Base-by-base conservation (phyloP, 2,888 invertebrate species). In the Ctenicera cuprea region DNA sequence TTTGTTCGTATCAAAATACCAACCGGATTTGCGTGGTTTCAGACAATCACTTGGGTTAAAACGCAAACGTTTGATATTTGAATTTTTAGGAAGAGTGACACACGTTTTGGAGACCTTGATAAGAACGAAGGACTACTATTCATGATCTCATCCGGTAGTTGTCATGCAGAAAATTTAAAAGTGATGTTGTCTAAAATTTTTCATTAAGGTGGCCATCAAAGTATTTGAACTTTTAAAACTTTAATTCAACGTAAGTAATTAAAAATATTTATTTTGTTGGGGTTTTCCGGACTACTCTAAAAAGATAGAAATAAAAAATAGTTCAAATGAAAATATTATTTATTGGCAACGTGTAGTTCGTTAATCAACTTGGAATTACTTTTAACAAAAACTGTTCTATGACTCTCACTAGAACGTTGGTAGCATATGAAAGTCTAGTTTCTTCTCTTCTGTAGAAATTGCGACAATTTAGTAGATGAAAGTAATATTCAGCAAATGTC, bases 11-110 rank as follows among this genome's bases (percentile, higher is more conserved):
- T 8, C 5, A 33, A 48, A 18, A 30, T 22, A 3, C 30, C 33
- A 54, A 26, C 54, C 54, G 54, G 54, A 30, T 30, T 54, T 54
- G 26, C 33, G 30, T 26, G 54, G 54, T 54, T 54, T 54, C 54
- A n/a, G 14, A 20, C 9, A 54, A 54, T 16, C 54, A 18, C 8
- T 22, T 20, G 43, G 43, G 43, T 45, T 16, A 22, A 52, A 52
- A 14, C 48, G 48, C 11, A 52, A 52, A 14, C 48, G 48, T 16
- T 48, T 48, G 48, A 54, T 54, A 54, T 54, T 54, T 54, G 30
- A 54, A 54, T 54, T 54, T 8, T 54, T 54, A 14, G 30, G 30
- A 54, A 54, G 26, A 54, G 14, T 26, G 54, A 26, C 54, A 54
- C 50, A 50, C 50, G 26, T 50, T 33, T 33, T 9, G 9, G 30